phyloP scores from a whole-genome alignment of 2,888 invertebrate genomes.

The Griposia aprilina region DNA sequence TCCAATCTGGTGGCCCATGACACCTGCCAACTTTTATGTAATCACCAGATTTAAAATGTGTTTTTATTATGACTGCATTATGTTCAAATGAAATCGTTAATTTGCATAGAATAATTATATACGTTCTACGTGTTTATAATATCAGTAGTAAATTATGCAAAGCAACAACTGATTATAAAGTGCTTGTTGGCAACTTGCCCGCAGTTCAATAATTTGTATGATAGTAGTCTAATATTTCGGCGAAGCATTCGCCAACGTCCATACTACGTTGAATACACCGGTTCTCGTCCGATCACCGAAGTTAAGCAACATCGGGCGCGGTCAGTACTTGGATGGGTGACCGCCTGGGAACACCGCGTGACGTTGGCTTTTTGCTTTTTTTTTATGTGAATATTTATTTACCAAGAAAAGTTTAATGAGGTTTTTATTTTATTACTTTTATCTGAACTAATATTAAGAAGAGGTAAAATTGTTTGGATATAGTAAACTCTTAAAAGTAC shows the following conservation, averaged over 20 bases:
- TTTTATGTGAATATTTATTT: not conserved
- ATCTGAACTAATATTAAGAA: too few species aligned
- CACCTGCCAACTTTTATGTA: too few species aligned
- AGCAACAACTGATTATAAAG: not conserved
- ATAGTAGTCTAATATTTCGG: not conserved
- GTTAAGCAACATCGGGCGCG: conserved; percentile 88
- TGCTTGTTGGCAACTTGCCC: not conserved
- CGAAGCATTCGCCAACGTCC: conserved; percentile 66
- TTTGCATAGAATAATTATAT: too few species aligned
- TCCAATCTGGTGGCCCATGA: too few species aligned
- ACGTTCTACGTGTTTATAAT: too few species aligned
- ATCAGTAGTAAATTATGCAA: not conserved
- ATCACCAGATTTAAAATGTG: too few species aligned
- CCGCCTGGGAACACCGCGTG: conserved; percentile 87
- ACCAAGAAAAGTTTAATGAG: too few species aligned
- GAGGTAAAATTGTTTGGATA: too few species aligned
- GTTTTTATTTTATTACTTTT: too few species aligned
- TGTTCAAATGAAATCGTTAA: not conserved
- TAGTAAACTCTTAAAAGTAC: too few species aligned
- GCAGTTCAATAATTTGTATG: not conserved
- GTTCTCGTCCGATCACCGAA: conserved; percentile 90
- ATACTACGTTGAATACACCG: conserved; percentile 87
- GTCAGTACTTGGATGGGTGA: conserved; percentile 89
- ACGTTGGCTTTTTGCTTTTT: conserved; percentile 79
- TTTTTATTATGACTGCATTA: too few species aligned